Conservation (phyloP, 1,140 invertebrate species). For the Brachionus sp. region DNA sequence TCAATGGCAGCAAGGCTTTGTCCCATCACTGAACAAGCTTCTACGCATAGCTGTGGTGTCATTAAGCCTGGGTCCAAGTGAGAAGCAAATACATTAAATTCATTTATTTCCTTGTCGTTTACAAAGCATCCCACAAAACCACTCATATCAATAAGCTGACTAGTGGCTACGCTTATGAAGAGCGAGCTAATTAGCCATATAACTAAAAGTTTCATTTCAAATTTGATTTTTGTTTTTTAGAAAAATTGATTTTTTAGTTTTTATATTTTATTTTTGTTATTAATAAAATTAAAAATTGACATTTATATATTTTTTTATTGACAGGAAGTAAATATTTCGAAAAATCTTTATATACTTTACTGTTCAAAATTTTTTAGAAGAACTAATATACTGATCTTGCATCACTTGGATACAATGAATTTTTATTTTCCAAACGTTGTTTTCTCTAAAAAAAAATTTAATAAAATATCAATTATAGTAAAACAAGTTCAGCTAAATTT, state of each 20-base stretch:
- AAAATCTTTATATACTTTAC: no score
- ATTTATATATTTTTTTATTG: no score
- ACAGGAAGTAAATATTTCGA: no score
- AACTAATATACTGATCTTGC: no score
- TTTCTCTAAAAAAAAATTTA: no score
- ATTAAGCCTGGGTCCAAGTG: neutral
- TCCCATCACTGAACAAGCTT: constrained; percentile 14
- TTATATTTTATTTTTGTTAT: neutral
- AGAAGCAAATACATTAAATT: constrained; percentile 6
- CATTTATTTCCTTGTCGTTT: neutral
- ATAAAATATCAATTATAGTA: no score
- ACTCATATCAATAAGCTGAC: neutral
- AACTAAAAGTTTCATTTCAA: neutral
- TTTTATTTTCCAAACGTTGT: no score
- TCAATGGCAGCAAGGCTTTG: constrained; percentile 28
- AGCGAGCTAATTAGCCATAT: neutral
- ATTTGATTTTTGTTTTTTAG: neutral
- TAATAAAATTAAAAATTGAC: neutral
- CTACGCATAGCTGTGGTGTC: neutral
- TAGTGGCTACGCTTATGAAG: neutral
- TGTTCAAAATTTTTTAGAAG: no score
- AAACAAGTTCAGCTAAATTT: no score
- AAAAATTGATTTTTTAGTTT: neutral
- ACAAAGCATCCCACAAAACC: neutral
- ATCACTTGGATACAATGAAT: no score